These are phyloP conservation scores for Tretioscincus oriximinensis DNA, from an alignment of 2,113 vertebrate species.

Conservation along the genomic window DNA sequence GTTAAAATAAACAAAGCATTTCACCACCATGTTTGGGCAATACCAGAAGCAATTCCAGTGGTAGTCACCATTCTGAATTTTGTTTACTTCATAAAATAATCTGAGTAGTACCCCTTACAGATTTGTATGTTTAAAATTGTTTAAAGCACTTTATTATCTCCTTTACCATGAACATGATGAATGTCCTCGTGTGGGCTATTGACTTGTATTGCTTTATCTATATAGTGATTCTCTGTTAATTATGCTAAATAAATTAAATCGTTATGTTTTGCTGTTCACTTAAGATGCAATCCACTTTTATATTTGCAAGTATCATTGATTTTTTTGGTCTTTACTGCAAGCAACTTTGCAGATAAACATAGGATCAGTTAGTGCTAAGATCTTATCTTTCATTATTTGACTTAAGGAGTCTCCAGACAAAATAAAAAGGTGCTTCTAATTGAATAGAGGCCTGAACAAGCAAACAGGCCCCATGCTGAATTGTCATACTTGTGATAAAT, in stretches of 20 bases:
- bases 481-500: too few relatives aligned
- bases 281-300: slow-evolving; percentile 13
- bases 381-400: not conserved
- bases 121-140: slow-evolving; percentile 11
- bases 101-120: not conserved
- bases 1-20: too few relatives aligned
- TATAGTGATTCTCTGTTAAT: slow-evolving; percentile 18
- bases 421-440: too few relatives aligned
- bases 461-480: too few relatives aligned
- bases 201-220: slow-evolving; percentile 14
- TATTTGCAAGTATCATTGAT: slow-evolving; percentile 1
- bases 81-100: not conserved
- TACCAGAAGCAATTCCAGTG: not conserved
- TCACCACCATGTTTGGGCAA: not conserved
- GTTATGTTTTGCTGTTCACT: slow-evolving; percentile 1
- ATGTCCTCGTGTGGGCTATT: slow-evolving; percentile 4
- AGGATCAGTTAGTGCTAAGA: not conserved
- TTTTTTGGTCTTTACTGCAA: not conserved
- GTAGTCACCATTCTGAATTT: not conserved
- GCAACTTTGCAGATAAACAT: not conserved
- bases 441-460: too few relatives aligned
- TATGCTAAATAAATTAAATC: not conserved
- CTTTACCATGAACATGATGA: not conserved
- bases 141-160: slow-evolving; percentile 4
- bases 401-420: not conserved